Evolutionary conservation across 1,140 invertebrate genomes (phyloP).

Genomic region (Hyposmocoma kahamanoa): DNA sequence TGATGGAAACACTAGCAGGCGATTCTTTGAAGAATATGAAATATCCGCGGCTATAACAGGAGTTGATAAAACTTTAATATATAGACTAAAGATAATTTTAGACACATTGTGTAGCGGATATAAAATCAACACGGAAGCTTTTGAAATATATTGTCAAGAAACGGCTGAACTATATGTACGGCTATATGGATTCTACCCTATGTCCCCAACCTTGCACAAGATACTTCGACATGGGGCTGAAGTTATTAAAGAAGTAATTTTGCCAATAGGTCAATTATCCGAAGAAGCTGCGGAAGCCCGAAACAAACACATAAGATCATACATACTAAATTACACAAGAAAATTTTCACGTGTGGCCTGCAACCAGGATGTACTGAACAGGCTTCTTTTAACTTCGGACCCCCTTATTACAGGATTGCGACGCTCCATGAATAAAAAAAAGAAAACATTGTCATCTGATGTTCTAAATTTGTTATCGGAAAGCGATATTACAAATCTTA

Average conservation of each 20-base stretch:
- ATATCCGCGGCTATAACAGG: constrained; percentile 29
- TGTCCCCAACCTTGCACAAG: constrained; percentile 5
- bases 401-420: background rate
- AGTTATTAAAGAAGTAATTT: background rate
- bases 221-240: background rate
- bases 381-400: background rate
- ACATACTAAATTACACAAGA: constrained; percentile 5
- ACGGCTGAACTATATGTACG: constrained; percentile 27
- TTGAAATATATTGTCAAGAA: constrained; percentile 12
- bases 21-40: constrained; percentile 38
- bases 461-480: background rate
- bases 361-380: background rate
- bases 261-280: background rate
- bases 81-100: constrained; percentile 12
- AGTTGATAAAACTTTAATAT: constrained; percentile 19
- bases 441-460: background rate
- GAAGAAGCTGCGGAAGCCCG: background rate
- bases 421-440: background rate
- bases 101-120: constrained; percentile 17
- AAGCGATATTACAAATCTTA: background rate
- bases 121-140: constrained; percentile 7
- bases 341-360: background rate
- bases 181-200: constrained; percentile 33
- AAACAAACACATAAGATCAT: background rate
- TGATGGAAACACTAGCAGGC: constrained; percentile 42